Evolutionary conservation across 2,113 vertebrate species (phyloP), one percentile per base, ranked within the genome.

Genomic region (Merops nubicus): DNA sequence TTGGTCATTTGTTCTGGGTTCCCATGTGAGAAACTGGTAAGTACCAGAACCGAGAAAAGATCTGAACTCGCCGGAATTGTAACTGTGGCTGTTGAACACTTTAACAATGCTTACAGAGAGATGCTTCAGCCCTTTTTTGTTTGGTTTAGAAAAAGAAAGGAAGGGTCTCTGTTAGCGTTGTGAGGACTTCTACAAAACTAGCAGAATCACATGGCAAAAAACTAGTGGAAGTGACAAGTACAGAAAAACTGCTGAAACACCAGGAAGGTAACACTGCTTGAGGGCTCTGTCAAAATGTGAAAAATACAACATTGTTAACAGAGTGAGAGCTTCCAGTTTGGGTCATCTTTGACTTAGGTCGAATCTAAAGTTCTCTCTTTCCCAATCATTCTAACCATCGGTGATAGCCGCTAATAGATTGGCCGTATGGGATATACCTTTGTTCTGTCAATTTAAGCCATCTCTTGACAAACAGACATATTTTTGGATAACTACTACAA

Each of bases 301-400:
- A 89, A 85, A 97, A 91, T 56, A 96, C 87, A 83, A 81, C 70
- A 91, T 82, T 97, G 95, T 97, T 96, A 97, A 95, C 87, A 97
- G 96, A 98, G 97, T 88, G 98, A 98, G 98, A 98, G 98, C 98
- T 98, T 98, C 98, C 98, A 98, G 98, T 98, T 98, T 91, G 97
- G 97, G 94, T 96, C 78, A 77, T 96, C 60, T 94, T 88, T 79
- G 80, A 96, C 67, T 83, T 94, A 93, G 79, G 89, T 95, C 50
- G 47, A 84, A 96, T 94, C 67, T 89, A 92, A 94, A 90, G 56
- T 31, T 95, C 8, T 25, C 89, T 62, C 81, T 90, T 79, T 82
- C 80, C 91, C 29, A 48, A 91, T 94, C 88, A 69, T 89, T 89
- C 94, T 93, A 97, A 98, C 96, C 96, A 94, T 97, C 91, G 91